Base-by-base conservation (phyloP, 2,888 invertebrate species). In the Apamea anceps region DNA sequence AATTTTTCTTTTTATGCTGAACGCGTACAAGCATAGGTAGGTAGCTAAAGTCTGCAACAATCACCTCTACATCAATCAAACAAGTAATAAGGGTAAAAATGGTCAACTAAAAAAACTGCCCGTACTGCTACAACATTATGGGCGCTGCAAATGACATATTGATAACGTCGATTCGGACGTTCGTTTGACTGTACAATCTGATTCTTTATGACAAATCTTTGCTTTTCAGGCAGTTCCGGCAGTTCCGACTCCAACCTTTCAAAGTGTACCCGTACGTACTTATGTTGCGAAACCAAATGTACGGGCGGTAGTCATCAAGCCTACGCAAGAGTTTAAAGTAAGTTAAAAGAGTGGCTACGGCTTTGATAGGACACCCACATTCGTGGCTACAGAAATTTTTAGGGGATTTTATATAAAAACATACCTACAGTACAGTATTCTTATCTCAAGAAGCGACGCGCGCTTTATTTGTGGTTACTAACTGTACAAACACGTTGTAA, bases 301-400 rank as follows among this genome's bases (percentile, higher is more conserved):
- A 45, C 45, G 66, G 60, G 66, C 66, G 25, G 62, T 68, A 60
- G 51, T 51, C 15, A 18, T 62, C 62, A 60, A 51, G 45, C 75
- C 77, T 37, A 37, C 15, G 42, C 77, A 70, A 72, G 72, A 72
- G 48, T 72, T 66, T 32, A 51, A 78, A 80, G 70, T 71, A 71
- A 51, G 51, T 71, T 32, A 71, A 25, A 28, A 21, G 15, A 0
- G 12, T 68, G 18, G 45, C 67, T n/a, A 42, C 2, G 5, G n/a
- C n/a, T 2, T 62, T 62, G 13, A n/a, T n/a, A 15, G 67, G 15
- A 42, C n/a, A 42, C n/a, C n/a, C 42, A 45, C 45, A 45, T 45
- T 66, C 42, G 37, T 13, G n/a, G 18, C n/a, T n/a, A 42, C n/a
- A 42, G 42, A 42, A 37, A 42, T 42, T 66, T 25, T 42, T 25